Base-by-base conservation (phyloP, 2,888 invertebrate genomes). In the Phlogophora meticulosa region DNA sequence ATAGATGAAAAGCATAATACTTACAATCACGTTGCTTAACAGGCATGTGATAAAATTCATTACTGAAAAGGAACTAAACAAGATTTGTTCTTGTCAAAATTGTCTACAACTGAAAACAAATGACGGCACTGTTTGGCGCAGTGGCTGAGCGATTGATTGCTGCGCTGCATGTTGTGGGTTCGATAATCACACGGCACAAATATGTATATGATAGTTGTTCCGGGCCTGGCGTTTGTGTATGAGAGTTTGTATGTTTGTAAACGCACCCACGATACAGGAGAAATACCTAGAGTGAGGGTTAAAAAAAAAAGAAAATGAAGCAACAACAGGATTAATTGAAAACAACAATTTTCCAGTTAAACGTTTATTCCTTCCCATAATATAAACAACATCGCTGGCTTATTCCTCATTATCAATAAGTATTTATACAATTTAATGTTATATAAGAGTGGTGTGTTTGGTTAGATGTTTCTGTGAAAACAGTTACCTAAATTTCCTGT, bases 321-420 rank as follows among this genome's bases (percentile, higher is more conserved):
- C n/a, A 61, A 59, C 32, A 43, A 46, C 11, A 56, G 10, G 40
- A 15, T 24, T 32, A 3, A 42, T 59, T 60, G 77, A 55, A 76
- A 80, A 66, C 58, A 72, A 67, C 36, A 53, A 38, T 56, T 17
- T 56, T 56, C 43, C 68, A 75, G 51, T 65, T 72, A 83, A 77
- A 81, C 81, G 65, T 82, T 82, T 82, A 83, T 82, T 82, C 67
- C 58, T 76, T 77, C 17, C 57, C 66, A 74, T 72, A 76, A 76
- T 76, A 82, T 71, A 82, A 82, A 82, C 66, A 82, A 74, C 78
- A 74, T 67, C 32, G 42, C 66, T 61, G 78, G 36, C 66, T 70
- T 70, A 82, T 65, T 66, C 48, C 60, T 76, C 66, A 74, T 56
- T 73, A 68, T 51, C 71, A 66, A 71, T 64, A 52, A 72, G 24